These are phyloP conservation scores for Acheta domesticus DNA, from an alignment of 2,888 invertebrate species.

Conservation along the genomic window DNA sequence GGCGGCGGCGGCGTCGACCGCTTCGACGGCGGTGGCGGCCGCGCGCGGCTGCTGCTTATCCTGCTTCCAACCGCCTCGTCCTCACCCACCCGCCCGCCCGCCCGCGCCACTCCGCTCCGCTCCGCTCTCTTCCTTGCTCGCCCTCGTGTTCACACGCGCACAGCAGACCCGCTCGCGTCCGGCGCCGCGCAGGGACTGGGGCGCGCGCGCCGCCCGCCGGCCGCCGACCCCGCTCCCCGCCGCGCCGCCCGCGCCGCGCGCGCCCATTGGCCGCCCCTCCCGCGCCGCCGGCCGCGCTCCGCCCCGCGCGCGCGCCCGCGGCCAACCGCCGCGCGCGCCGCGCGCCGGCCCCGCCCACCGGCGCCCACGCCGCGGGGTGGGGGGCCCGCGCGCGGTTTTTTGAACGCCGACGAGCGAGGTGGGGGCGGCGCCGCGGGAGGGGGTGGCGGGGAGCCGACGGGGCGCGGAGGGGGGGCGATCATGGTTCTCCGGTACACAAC, in stretches of 20 bases:
- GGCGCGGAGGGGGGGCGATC: slow-evolving; percentile 24
- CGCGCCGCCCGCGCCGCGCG: slow-evolving; percentile 3
- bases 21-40: no score
- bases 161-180: slow-evolving; percentile 20
- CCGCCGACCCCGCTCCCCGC: slow-evolving; percentile 3
- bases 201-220: not conserved
- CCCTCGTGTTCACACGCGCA: not conserved
- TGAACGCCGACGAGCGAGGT: not conserved
- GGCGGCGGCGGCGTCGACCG: not conserved
- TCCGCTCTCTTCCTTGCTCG: not conserved
- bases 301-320: not conserved
- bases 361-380: not conserved
- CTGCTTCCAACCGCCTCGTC: not conserved
- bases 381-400: not conserved
- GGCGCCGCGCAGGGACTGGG: not conserved
- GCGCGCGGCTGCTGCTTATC: not conserved
- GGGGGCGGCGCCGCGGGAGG: not conserved
- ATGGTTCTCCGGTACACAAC: slow-evolving; percentile 18
- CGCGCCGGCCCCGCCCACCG: not conserved
- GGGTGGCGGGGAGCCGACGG: not conserved
- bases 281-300: not conserved
- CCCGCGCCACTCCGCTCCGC: not conserved
- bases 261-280: not conserved
- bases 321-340: not conserved
- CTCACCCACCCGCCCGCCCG: not conserved